Evolutionary conservation across 1,140 invertebrate genomes (phyloP).

Genomic region (Condylostylus longicornis): DNA sequence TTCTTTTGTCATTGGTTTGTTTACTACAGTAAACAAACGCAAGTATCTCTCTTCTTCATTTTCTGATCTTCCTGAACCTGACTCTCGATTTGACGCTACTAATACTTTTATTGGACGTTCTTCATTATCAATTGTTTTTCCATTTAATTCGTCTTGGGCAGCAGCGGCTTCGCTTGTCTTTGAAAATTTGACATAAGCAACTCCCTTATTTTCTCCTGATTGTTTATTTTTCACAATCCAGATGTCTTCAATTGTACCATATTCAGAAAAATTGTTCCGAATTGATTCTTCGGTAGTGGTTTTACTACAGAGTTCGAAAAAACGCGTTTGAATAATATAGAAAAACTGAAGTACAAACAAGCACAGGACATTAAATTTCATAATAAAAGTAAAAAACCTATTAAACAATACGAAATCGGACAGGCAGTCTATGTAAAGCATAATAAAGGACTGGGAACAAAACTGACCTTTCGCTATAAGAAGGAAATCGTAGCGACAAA

Average conservation of each 20-base stretch:
- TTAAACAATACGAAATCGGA: too few species aligned
- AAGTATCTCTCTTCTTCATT: constrained; percentile 75
- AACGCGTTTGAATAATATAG: too few species aligned
- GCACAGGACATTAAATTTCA: too few species aligned
- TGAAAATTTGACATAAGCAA: constrained; percentile 66
- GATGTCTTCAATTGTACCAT: constrained; percentile 73
- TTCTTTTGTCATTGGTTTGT: constrained; percentile 61
- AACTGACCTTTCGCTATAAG: too few species aligned
- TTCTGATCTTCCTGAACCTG: constrained; percentile 56
- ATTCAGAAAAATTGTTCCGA: constrained; percentile 58
- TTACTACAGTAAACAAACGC: constrained; percentile 75
- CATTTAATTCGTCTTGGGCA: constrained; percentile 76
- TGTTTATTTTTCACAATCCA: constrained; percentile 75
- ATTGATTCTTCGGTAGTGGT: constrained; percentile 66
- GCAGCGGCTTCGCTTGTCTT: constrained; percentile 77
- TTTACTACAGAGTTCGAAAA: constrained; percentile 80
- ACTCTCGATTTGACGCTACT: constrained; percentile 63
- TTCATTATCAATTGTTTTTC: constrained; percentile 54
- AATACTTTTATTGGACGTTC: constrained; percentile 77
- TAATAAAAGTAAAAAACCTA: too few species aligned
- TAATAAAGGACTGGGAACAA: too few species aligned
- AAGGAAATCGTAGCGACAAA: too few species aligned
- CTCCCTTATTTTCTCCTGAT: constrained; percentile 74
- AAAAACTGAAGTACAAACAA: too few species aligned
- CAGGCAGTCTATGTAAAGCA: too few species aligned